Evolutionary conservation across 2,113 vertebrate genomes (phyloP).

Genomic region (Zosterops pallidus): DNA sequence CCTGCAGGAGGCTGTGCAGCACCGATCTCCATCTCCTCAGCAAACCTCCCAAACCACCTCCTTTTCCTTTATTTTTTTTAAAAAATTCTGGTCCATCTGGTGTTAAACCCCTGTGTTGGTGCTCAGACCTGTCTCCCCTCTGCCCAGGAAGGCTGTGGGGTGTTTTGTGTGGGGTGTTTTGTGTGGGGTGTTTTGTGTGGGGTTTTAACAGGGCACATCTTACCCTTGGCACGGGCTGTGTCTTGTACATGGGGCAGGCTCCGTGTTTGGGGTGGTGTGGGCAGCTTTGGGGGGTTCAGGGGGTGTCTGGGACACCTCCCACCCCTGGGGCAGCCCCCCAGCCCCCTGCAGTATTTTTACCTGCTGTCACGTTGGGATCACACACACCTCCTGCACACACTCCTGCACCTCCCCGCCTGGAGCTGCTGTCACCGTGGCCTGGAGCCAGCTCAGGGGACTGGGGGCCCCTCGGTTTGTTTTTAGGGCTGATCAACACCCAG

Average conservation of each 20-base stretch:
- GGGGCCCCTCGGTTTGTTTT: neutral
- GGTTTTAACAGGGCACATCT: fast-evolving
- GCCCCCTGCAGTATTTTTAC: neutral
- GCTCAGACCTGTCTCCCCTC: neutral
- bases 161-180: fast-evolving
- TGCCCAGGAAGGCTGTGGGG: neutral
- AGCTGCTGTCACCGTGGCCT: neutral
- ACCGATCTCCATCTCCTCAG: neutral
- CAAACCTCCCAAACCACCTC: neutral
- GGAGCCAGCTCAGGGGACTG: neutral
- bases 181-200: neutral
- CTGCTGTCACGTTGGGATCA: fast-evolving
- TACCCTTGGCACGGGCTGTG: fast-evolving
- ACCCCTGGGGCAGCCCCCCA: neutral
- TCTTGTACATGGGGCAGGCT: neutral
- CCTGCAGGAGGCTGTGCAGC: neutral
- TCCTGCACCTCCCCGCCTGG: neutral
- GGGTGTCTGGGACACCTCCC: fast-evolving
- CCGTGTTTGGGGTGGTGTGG: neutral
- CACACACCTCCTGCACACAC: neutral
- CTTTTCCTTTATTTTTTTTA: too few relatives aligned
- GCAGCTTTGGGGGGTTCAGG: neutral
- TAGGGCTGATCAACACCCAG: fast-evolving
- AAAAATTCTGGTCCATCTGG: neutral
- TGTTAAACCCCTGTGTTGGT: neutral